A percentile compares a stretch with the other conserved stretches of the same genome.
phyloP scores from a whole-genome alignment of 2,797 vertebrate genomes.

The Acipenser oxyrinchus region DNA sequence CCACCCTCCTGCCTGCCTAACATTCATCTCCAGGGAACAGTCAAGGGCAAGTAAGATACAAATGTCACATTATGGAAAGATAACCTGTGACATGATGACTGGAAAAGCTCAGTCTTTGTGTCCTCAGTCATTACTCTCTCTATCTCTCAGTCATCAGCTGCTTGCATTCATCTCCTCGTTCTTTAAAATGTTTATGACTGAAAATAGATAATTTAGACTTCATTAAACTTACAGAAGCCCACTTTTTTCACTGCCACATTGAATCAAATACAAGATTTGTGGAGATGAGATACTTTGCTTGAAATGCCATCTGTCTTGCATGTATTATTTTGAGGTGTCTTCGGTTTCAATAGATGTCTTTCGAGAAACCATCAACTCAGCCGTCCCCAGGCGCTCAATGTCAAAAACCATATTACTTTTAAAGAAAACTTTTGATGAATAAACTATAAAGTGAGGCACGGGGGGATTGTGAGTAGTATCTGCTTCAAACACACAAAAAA shows the following conservation, averaged over 20 bases:
- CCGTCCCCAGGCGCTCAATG: constrained; percentile 40
- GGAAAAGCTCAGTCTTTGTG: constrained; percentile 27
- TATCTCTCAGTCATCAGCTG: constrained; percentile 37
- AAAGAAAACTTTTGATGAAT: constrained; percentile 45
- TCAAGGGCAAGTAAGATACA: constrained; percentile 15
- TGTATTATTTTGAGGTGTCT: constrained; percentile 44
- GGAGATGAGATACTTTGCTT: constrained; percentile 39
- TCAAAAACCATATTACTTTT: constrained; percentile 40
- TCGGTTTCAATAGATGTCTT: constrained; percentile 34
- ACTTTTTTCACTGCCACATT: constrained; percentile 31
- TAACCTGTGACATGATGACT: constrained; percentile 29
- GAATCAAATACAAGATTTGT: constrained; percentile 44
- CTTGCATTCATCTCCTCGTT: constrained; percentile 35
- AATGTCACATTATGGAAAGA: constrained; percentile 23
- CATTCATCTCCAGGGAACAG: neutral
- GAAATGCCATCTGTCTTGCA: constrained; percentile 41
- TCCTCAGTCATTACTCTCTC: constrained; percentile 16
- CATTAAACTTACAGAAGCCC: constrained; percentile 55
- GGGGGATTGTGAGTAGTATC: constrained; percentile 9
- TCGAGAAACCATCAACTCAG: too few species aligned
- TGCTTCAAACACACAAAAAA: too few species aligned
- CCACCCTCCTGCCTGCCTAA: neutral
- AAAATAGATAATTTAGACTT: constrained; percentile 65
- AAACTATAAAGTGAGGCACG: constrained; percentile 45
- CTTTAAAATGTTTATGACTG: constrained; percentile 53